Evolutionary conservation across 1,140 invertebrate species (phyloP).

Genomic region (Metaphire vulgaris): DNA sequence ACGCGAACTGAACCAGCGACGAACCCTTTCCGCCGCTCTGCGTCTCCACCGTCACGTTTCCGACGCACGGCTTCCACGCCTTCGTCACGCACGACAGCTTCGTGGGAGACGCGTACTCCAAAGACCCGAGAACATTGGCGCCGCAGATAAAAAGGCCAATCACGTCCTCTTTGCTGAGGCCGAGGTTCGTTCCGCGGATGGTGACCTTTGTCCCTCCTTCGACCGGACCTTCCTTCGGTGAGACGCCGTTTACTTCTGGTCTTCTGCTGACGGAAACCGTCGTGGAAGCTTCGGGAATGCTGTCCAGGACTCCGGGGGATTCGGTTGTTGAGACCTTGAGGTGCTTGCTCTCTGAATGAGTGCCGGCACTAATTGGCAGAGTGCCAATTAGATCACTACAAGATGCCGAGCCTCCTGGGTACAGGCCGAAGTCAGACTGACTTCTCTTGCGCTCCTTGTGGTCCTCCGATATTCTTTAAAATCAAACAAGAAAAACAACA

Average conservation of each 20-base stretch:
- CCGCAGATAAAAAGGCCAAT: constrained; percentile 42
- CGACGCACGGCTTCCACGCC: constrained; percentile 38
- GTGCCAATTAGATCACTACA: neutral
- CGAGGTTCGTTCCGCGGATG: constrained; percentile 42
- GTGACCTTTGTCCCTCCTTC: constrained; percentile 41
- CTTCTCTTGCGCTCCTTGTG: neutral
- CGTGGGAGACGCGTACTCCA: constrained; percentile 44
- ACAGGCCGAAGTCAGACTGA: neutral
- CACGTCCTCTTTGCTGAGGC: constrained; percentile 42
- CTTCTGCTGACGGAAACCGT: neutral
- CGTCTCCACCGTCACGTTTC: constrained; percentile 44
- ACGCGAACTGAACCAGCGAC: constrained; percentile 14
- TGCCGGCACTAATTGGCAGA: too few species aligned
- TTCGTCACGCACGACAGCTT: constrained; percentile 41
- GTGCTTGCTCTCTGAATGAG: neutral
- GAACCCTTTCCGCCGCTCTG: constrained; percentile 41
- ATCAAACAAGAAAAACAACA: too few species aligned
- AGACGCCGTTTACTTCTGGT: constrained; percentile 40
- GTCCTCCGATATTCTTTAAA: neutral
- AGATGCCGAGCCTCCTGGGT: neutral
- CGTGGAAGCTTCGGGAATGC: neutral
- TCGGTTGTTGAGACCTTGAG: neutral
- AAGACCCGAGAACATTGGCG: constrained; percentile 39
- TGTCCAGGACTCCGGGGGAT: neutral
- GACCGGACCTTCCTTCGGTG: constrained; percentile 39